Conservation (phyloP, 2,113 vertebrate genomes). For the Grus americana region DNA sequence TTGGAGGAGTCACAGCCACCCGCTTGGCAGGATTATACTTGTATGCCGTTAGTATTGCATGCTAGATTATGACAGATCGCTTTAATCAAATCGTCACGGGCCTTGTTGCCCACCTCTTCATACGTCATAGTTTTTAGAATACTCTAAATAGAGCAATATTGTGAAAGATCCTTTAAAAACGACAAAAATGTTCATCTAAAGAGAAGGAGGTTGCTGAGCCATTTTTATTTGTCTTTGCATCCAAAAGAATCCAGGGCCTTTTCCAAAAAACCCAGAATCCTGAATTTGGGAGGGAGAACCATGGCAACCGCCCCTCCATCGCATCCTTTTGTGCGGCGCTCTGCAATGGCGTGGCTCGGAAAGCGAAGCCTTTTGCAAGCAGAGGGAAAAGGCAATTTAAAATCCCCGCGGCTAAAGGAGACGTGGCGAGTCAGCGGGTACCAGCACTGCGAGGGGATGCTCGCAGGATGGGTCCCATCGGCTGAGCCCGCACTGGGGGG, state of each 20-base stretch:
- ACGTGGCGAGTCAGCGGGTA: too few relatives aligned
- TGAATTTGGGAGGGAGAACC: not conserved
- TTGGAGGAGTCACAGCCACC: not conserved
- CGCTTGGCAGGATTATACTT: not conserved
- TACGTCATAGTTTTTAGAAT: too few relatives aligned
- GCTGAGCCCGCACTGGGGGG: not conserved
- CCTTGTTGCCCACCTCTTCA: not conserved
- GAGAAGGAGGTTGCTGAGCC: not conserved
- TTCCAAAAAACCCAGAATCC: too few relatives aligned
- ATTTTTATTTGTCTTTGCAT: not conserved
- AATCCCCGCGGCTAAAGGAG: not conserved
- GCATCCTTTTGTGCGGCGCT: rapidly evolving
- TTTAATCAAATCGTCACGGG: not conserved
- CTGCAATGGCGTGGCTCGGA: not conserved
- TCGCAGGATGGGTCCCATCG: not conserved
- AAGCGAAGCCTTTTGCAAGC: not conserved
- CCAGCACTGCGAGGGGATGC: not conserved
- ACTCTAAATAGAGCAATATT: not conserved
- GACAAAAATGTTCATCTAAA: not conserved
- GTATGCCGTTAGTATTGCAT: rapidly evolving
- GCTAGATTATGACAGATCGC: not conserved
- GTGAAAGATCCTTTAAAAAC: not conserved
- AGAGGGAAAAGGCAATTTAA: too few relatives aligned
- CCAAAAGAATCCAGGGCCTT: not conserved
- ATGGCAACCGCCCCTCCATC: rapidly evolving